phyloP scores from a whole-genome alignment of 2,888 invertebrate genomes.

The Watsonalla binaria region DNA sequence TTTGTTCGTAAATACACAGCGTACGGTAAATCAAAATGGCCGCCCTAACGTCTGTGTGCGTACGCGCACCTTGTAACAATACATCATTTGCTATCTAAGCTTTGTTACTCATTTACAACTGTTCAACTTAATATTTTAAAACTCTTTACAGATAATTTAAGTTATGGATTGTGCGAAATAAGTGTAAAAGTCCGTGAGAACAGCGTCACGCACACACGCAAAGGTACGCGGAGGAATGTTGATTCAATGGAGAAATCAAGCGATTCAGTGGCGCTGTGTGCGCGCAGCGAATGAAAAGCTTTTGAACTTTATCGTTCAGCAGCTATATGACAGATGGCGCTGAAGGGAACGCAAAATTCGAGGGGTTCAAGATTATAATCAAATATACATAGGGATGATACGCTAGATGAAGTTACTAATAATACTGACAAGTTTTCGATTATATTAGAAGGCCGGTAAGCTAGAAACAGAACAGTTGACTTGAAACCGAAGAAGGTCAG shows the following conservation, averaged over 20 bases:
- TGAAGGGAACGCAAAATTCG: slow-evolving; percentile 12
- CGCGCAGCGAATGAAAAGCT: slow-evolving; percentile 63
- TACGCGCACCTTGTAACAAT: slow-evolving; percentile 53
- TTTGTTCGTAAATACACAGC: slow-evolving; percentile 77
- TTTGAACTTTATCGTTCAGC: slow-evolving; percentile 49
- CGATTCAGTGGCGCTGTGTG: slow-evolving; percentile 60
- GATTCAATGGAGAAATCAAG: slow-evolving; percentile 77
- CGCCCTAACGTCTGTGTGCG: slow-evolving; percentile 61
- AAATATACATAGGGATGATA: slow-evolving; percentile 8
- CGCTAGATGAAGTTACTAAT: background rate
- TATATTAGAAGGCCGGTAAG: too few species aligned
- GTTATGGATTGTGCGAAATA: slow-evolving; percentile 36
- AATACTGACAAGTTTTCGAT: background rate
- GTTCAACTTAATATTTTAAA: slow-evolving; percentile 19
- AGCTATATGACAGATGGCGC: slow-evolving; percentile 59
- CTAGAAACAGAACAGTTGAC: too few species aligned
- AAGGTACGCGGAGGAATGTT: slow-evolving; percentile 75
- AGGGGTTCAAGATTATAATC: slow-evolving; percentile 36
- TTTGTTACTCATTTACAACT: slow-evolving; percentile 13
- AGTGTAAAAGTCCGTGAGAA: slow-evolving; percentile 57
- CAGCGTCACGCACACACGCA: slow-evolving; percentile 60
- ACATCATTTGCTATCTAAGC: slow-evolving; percentile 30
- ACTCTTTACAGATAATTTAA: slow-evolving; percentile 36
- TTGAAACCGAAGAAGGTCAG: too few species aligned
- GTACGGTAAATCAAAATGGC: slow-evolving; percentile 79